phyloP scores from a whole-genome alignment of 2,113 vertebrate genomes.

The Brachirus orientalis region DNA sequence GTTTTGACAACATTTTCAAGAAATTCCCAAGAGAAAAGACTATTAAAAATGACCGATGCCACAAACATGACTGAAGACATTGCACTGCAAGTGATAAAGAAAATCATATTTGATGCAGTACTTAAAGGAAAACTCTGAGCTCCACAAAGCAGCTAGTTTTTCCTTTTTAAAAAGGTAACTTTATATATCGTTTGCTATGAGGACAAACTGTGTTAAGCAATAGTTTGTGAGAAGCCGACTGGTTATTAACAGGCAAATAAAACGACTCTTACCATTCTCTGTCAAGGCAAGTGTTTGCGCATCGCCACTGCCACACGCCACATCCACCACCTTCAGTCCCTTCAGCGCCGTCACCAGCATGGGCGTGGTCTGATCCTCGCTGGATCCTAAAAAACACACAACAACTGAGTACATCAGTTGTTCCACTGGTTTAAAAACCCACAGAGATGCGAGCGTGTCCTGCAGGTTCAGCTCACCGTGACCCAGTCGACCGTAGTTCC shows the following conservation, averaged over 20 bases:
- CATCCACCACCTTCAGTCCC: conserved; percentile 94
- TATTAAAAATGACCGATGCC: no score
- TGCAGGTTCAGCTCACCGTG: conserved; percentile 83
- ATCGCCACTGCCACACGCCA: conserved; percentile 95
- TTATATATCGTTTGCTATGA: no score
- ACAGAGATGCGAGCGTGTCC: neutral
- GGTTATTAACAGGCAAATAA: neutral
- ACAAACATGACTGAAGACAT: neutral
- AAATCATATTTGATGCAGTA: no score
- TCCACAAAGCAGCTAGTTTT: no score
- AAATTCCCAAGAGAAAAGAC: no score
- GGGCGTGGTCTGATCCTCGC: conserved; percentile 97
- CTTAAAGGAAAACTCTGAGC: no score
- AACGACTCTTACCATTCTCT: conserved; percentile 87
- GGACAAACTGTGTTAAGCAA: no score
- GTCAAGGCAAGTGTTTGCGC: conserved; percentile 97
- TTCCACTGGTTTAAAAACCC: neutral
- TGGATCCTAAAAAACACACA: conserved; percentile 85
- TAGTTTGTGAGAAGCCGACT: no score
- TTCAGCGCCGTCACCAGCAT: conserved; percentile 94
- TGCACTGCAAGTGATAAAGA: no score
- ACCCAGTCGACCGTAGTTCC: conserved; percentile 96
- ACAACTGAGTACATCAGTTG: neutral
- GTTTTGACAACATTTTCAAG: no score
- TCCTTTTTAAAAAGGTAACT: no score